Conservation (phyloP, 92 coral and sea anemone genomes). For the Bergia sp. region DNA sequence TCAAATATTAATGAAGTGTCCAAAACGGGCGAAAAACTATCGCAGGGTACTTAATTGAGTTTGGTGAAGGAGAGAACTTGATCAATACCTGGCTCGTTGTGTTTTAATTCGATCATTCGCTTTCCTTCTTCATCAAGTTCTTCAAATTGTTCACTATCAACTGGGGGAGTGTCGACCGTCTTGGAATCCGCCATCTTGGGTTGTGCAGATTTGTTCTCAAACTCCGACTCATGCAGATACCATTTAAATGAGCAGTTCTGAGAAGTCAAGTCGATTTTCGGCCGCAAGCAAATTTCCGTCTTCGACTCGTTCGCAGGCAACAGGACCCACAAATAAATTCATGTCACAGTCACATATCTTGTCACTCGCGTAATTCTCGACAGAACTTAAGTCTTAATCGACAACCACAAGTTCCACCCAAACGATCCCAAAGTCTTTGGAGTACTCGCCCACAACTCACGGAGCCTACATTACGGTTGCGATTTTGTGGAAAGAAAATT, state of each 20-base stretch:
- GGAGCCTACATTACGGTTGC: constrained; percentile 8
- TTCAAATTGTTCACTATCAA: constrained; percentile 42
- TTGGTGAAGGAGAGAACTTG: neutral
- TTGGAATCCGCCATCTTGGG: constrained; percentile 82
- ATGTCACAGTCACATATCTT: neutral
- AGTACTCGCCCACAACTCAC: constrained; percentile 1
- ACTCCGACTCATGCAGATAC: neutral
- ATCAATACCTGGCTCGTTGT: constrained; percentile 80
- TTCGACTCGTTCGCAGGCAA: neutral
- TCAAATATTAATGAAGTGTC: constrained; percentile 43
- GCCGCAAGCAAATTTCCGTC: constrained; percentile 39
- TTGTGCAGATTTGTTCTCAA: neutral
- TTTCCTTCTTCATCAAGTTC: constrained; percentile 68
- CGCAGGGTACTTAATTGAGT: constrained; percentile 19
- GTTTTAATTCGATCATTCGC: constrained; percentile 82
- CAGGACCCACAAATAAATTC: neutral
- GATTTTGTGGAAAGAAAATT: constrained; percentile 31
- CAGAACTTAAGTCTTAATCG: neutral
- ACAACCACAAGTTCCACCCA: constrained; percentile 27
- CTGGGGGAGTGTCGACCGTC: constrained; percentile 34
- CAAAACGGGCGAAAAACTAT: constrained; percentile 21
- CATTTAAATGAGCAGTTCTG: constrained; percentile 45
- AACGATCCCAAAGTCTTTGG: neutral
- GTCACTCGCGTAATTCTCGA: neutral
- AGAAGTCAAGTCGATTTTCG: constrained; percentile 19